These are phyloP conservation scores for Etheostoma nigrum DNA, from an alignment of 2,797 vertebrate genomes.

Conservation along the genomic window DNA sequence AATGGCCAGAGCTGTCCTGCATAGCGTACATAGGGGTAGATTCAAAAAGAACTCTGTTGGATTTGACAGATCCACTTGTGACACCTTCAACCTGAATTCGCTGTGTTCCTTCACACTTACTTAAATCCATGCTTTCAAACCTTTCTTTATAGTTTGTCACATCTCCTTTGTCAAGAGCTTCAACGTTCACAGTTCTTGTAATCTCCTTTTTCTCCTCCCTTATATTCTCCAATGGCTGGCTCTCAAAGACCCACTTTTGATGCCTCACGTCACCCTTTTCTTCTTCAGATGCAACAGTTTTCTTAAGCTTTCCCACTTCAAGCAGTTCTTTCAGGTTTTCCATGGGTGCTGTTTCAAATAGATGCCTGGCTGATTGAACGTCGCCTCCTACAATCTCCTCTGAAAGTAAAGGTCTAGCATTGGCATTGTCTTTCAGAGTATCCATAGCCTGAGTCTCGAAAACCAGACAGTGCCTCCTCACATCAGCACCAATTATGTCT, in stretches of 20 bases:
- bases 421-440: slow-evolving; percentile 86
- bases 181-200: slow-evolving; percentile 88
- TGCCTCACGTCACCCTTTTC: slow-evolving; percentile 93
- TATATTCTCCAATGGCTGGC: slow-evolving; percentile 91
- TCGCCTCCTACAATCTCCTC: slow-evolving; percentile 92
- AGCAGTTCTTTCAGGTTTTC: slow-evolving; percentile 89
- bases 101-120: slow-evolving; percentile 86
- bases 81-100: slow-evolving; percentile 92
- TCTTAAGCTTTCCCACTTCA: slow-evolving; percentile 89
- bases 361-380: slow-evolving; percentile 87
- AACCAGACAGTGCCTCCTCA: slow-evolving; percentile 89
- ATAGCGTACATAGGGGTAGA: slow-evolving; percentile 92
- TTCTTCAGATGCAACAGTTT: slow-evolving; percentile 87
- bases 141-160: slow-evolving; percentile 89
- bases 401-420: slow-evolving; percentile 71
- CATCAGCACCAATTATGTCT: slow-evolving; percentile 89
- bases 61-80: slow-evolving; percentile 88
- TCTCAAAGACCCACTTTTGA: slow-evolving; percentile 94
- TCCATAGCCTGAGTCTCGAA: slow-evolving; percentile 93
- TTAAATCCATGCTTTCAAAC: slow-evolving; percentile 92
- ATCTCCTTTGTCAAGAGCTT: slow-evolving; percentile 90
- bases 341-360: slow-evolving; percentile 92
- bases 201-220: slow-evolving; percentile 90
- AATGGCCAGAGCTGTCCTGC: slow-evolving; percentile 92
- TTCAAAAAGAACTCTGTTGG: slow-evolving; percentile 93